phyloP scores from a whole-genome alignment of 2,797 vertebrate species.

The Sebastes matsubarae region DNA sequence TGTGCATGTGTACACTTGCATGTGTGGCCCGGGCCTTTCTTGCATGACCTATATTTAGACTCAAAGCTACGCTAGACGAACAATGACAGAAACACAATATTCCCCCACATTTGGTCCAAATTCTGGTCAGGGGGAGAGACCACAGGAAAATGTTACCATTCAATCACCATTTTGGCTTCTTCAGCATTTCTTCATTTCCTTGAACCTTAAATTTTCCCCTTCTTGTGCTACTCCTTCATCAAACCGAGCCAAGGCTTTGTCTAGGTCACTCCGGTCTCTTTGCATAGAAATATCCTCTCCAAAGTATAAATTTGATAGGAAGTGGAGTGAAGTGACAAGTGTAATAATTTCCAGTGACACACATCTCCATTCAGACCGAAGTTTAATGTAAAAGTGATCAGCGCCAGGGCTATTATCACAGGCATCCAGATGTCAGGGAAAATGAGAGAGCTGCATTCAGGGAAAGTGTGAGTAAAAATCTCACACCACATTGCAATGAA shows the following conservation, averaged over 20 bases:
- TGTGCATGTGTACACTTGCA: background rate
- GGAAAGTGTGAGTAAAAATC: slow-evolving; percentile 64
- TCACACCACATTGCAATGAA: slow-evolving; percentile 39
- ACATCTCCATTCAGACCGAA: slow-evolving; percentile 51
- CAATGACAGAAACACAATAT: slow-evolving; percentile 67
- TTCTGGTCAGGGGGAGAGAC: slow-evolving; percentile 43
- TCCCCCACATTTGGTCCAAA: slow-evolving; percentile 58
- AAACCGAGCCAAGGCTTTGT: slow-evolving; percentile 46
- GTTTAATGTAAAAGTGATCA: slow-evolving; percentile 63
- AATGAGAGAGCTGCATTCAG: slow-evolving; percentile 49
- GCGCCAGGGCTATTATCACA: slow-evolving; percentile 46
- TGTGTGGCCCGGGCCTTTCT: slow-evolving; percentile 24
- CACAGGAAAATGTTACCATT: slow-evolving; percentile 68
- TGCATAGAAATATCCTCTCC: slow-evolving; percentile 45
- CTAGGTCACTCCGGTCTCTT: slow-evolving; percentile 51
- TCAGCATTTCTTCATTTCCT: slow-evolving; percentile 58
- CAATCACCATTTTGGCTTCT: slow-evolving; percentile 60
- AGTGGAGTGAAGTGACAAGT: slow-evolving; percentile 61
- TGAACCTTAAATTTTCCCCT: slow-evolving; percentile 55
- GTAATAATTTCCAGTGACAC: slow-evolving; percentile 68
- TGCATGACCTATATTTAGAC: slow-evolving; percentile 72
- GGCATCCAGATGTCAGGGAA: slow-evolving; percentile 57
- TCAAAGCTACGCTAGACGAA: slow-evolving; percentile 53
- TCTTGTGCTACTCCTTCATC: slow-evolving; percentile 42
- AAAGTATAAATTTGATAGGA: slow-evolving; percentile 50